phyloP scores from a whole-genome alignment of 2,888 invertebrate genomes.

The Amiota communis region DNA sequence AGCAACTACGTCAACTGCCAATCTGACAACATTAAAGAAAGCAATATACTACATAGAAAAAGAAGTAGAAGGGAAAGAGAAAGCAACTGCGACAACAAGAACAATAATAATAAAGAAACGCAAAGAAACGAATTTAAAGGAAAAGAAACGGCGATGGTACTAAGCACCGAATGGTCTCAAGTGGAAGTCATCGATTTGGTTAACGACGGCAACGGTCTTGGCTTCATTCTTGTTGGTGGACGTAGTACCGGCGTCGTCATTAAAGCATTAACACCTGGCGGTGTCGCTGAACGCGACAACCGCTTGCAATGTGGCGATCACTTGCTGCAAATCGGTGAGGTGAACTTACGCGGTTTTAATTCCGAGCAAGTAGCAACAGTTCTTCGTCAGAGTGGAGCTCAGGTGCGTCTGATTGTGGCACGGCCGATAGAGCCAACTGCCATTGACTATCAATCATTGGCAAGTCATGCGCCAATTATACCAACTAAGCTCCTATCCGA shows the following conservation, averaged over 20 bases:
- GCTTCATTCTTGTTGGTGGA: slow-evolving; percentile 98
- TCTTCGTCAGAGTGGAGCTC: slow-evolving; percentile 78
- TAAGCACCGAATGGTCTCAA: slow-evolving; percentile 99
- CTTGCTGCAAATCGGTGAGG: slow-evolving; percentile 94
- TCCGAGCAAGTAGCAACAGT: slow-evolving; percentile 95
- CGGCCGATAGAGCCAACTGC: slow-evolving; percentile 91
- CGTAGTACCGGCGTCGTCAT: slow-evolving; percentile 99
- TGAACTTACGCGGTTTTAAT: slow-evolving; percentile 95
- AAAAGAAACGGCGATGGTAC: slow-evolving; percentile 76
- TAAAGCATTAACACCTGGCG: slow-evolving; percentile 97
- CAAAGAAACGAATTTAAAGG: slow-evolving; percentile 4
- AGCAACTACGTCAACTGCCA: slow-evolving; percentile 52
- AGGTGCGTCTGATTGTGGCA: slow-evolving; percentile 92
- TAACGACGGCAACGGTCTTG: slow-evolving; percentile 97
- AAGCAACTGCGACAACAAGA: slow-evolving; percentile 27
- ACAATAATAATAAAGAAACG: slow-evolving; percentile 16
- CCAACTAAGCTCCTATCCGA: slow-evolving; percentile 94
- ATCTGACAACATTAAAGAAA: slow-evolving; percentile 4
- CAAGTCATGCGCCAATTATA: slow-evolving; percentile 88
- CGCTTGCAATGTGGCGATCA: slow-evolving; percentile 98
- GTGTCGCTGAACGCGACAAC: slow-evolving; percentile 96
- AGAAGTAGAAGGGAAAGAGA: slow-evolving; percentile 29
- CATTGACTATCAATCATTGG: slow-evolving; percentile 82
- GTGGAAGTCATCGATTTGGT: slow-evolving; percentile 98
- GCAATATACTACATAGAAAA: slow-evolving; percentile 26